Conservation (phyloP, 1,140 invertebrate species). For the Samia ricini region DNA sequence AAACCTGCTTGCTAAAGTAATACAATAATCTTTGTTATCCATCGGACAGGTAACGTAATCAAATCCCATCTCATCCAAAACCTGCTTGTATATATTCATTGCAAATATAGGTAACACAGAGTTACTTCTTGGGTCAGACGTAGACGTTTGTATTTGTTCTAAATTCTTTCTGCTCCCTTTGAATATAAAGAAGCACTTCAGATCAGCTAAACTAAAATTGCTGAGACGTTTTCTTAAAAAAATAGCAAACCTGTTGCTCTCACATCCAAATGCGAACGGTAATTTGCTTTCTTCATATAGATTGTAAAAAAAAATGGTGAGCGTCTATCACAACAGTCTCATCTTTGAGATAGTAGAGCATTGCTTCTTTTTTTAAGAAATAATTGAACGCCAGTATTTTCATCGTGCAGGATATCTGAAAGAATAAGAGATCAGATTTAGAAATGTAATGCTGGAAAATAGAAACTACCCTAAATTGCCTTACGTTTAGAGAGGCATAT, state of each 20-base stretch:
- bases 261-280: constrained; percentile 27
- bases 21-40: constrained; percentile 32
- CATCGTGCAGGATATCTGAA: background rate
- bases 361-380: background rate
- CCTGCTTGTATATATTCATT: constrained; percentile 30
- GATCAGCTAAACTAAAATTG: constrained; percentile 37
- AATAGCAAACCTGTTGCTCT: constrained; percentile 32
- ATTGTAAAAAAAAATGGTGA: constrained; percentile 36
- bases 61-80: constrained; percentile 41
- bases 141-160: constrained; percentile 4
- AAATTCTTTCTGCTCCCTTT: constrained; percentile 40
- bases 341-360: background rate
- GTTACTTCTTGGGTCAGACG: background rate
- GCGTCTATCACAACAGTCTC: constrained; percentile 40
- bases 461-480: no score
- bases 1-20: constrained; percentile 32
- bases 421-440: background rate
- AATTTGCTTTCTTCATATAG: constrained; percentile 17
- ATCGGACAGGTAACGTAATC: constrained; percentile 28
- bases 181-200: constrained; percentile 44
- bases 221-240: constrained; percentile 25
- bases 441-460: no score
- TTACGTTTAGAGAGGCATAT: no score
- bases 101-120: constrained; percentile 26
- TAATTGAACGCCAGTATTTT: background rate